A percentile compares a stretch with the other conserved stretches of the same genome.
Evolutionary conservation across 2,888 invertebrate species (phyloP).

Genomic region (Scaptodrosophila latifasciaeformis): DNA sequence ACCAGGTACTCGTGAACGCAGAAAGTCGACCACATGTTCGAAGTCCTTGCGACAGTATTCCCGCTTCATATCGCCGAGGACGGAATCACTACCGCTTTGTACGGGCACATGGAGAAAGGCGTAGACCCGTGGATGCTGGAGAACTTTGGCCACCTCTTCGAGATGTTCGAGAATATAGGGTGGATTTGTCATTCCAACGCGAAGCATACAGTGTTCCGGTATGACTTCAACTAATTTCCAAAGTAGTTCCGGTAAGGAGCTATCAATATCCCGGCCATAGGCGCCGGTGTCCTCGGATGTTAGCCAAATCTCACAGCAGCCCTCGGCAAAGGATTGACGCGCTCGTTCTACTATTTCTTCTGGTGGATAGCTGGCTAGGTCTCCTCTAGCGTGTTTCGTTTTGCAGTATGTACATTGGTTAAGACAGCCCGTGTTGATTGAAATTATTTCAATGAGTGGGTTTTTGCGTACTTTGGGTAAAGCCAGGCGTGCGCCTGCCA

Average conservation of each 20-base stretch:
- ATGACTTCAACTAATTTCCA: conserved; percentile 85
- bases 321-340: conserved; percentile 89
- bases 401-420: conserved; percentile 99
- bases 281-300: conserved; percentile 99
- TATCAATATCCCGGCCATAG: conserved; percentile 95
- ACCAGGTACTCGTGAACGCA: conserved; percentile 88
- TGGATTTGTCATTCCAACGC: conserved; percentile 99
- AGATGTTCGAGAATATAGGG: conserved; percentile 98
- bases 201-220: conserved; percentile 82
- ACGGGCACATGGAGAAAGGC: conserved; percentile 98
- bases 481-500: conserved; percentile 89
- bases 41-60: conserved; percentile 95
- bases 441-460: conserved; percentile 96
- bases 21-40: conserved; percentile 88
- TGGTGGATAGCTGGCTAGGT: conserved; percentile 94
- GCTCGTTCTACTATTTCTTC: conserved; percentile 93
- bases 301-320: conserved; percentile 97
- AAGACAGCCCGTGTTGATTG: conserved; percentile 96
- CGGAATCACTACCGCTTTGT: conserved; percentile 97
- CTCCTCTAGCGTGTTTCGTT: conserved; percentile 97
- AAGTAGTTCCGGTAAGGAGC: conserved; percentile 89
- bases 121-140: conserved; percentile 92
- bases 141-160: conserved; percentile 89
- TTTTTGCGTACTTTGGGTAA: conserved; percentile 97
- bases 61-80: conserved; percentile 95